A percentile compares a stretch with the other conserved stretches of the same genome.
Conservation (phyloP, 23 tunicate species). For the Styela plicata region DNA sequence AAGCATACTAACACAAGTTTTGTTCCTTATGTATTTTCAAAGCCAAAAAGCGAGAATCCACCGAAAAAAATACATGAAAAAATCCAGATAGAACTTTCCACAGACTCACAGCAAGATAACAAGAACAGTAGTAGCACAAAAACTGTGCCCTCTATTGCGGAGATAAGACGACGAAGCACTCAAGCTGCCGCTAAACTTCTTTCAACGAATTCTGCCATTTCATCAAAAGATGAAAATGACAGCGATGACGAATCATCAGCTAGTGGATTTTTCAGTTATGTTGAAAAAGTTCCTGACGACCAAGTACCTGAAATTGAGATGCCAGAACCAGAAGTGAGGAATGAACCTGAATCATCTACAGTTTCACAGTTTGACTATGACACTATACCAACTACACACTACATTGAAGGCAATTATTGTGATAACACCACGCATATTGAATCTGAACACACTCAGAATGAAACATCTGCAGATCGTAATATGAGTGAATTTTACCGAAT, state of each 20-base stretch:
- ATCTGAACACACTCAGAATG: neutral
- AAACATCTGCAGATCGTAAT: neutral
- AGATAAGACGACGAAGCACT: constrained; percentile 6
- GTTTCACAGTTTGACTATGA: neutral
- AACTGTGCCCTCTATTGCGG: constrained; percentile 14
- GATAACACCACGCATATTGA: neutral
- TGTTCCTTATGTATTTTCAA: constrained; percentile 62
- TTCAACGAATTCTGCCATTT: neutral
- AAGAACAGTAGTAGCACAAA: neutral
- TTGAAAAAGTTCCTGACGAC: neutral
- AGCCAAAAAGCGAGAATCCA: constrained; percentile 13
- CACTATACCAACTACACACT: neutral
- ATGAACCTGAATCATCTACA: neutral
- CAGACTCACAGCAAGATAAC: neutral
- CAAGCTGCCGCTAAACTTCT: constrained; percentile 27
- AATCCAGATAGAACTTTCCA: neutral
- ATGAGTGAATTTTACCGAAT: constrained; percentile 40
- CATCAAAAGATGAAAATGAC: constrained; percentile 22
- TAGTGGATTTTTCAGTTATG: constrained; percentile 21
- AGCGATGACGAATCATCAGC: constrained; percentile 7
- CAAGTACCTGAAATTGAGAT: neutral
- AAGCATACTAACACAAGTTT: constrained; percentile 46
- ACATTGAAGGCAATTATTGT: neutral
- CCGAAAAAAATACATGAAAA: neutral
- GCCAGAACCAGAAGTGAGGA: neutral